These are phyloP conservation scores for Sesia bembeciformis DNA, from an alignment of 2,888 invertebrate genomes.

Conservation along the genomic window DNA sequence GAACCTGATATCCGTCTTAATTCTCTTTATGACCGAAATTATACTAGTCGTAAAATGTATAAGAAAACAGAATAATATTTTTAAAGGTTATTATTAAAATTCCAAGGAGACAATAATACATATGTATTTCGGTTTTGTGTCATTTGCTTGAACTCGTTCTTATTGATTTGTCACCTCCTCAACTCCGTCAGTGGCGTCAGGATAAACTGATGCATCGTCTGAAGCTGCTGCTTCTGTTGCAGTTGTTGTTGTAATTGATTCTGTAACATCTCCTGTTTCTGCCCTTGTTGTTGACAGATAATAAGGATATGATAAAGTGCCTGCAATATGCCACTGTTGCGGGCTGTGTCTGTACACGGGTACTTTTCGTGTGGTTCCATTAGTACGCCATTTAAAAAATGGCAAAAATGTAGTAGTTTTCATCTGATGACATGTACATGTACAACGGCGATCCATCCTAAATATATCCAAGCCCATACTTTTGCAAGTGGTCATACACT, in stretches of 20 bases:
- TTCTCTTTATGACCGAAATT: too few relatives aligned
- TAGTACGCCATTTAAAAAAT: slow-evolving; percentile 46
- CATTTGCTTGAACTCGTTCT: too few relatives aligned
- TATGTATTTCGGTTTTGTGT: too few relatives aligned
- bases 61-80: too few relatives aligned
- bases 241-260: background rate
- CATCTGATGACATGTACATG: slow-evolving; percentile 46
- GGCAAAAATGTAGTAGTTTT: slow-evolving; percentile 39
- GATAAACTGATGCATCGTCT: background rate
- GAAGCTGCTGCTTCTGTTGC: background rate
- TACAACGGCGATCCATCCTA: slow-evolving; percentile 33
- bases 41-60: too few relatives aligned
- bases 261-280: background rate
- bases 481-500: slow-evolving; percentile 50
- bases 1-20: too few relatives aligned
- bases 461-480: slow-evolving; percentile 44
- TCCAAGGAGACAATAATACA: too few relatives aligned
- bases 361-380: slow-evolving; percentile 30
- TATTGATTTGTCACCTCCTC: background rate
- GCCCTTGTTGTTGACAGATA: slow-evolving; percentile 8
- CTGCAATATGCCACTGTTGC: slow-evolving; percentile 35
- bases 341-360: slow-evolving; percentile 32
- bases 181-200: background rate
- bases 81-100: too few relatives aligned
- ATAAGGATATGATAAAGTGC: slow-evolving; percentile 25